phyloP scores from a whole-genome alignment of 2,888 invertebrate species.

The Epistrophe eligans region DNA sequence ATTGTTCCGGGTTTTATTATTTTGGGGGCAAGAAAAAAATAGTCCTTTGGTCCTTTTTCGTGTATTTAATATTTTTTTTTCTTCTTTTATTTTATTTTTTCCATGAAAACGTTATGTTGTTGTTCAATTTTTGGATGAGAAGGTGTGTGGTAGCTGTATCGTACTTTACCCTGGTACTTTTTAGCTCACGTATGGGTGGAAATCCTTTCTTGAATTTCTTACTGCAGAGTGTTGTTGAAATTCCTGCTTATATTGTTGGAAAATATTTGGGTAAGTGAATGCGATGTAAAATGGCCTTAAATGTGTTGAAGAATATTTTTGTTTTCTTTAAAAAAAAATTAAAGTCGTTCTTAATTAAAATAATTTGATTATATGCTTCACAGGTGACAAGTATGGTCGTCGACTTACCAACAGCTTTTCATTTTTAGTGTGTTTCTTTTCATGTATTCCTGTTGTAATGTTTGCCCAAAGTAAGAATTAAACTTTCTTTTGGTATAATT shows the following conservation, averaged over 20 bases:
- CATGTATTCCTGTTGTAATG: constrained; percentile 83
- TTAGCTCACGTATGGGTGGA: constrained; percentile 85
- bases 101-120: constrained; percentile 47
- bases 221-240: constrained; percentile 87
- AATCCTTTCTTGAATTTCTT: constrained; percentile 88
- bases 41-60: constrained; percentile 55
- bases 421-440: constrained; percentile 83
- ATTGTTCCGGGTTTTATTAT: constrained; percentile 33
- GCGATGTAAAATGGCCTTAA: background rate
- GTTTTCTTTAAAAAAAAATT: no score
- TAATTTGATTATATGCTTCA: background rate
- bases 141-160: constrained; percentile 85
- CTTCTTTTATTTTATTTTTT: constrained; percentile 35
- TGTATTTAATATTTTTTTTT: constrained; percentile 48
- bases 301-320: no score
- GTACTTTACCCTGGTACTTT: constrained; percentile 85
- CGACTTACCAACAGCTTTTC: constrained; percentile 84
- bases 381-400: constrained; percentile 85
- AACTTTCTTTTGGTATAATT: background rate
- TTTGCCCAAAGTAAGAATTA: constrained; percentile 83
- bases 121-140: constrained; percentile 52
- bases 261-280: constrained; percentile 83
- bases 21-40: constrained; percentile 15
- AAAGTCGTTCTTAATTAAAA: no score
- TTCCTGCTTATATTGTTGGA: constrained; percentile 87